A percentile compares a stretch with the other conserved stretches of the same genome.
These are phyloP conservation scores for Zootoca vivipara DNA, from an alignment of 2,113 vertebrate genomes.

Conservation along the genomic window DNA sequence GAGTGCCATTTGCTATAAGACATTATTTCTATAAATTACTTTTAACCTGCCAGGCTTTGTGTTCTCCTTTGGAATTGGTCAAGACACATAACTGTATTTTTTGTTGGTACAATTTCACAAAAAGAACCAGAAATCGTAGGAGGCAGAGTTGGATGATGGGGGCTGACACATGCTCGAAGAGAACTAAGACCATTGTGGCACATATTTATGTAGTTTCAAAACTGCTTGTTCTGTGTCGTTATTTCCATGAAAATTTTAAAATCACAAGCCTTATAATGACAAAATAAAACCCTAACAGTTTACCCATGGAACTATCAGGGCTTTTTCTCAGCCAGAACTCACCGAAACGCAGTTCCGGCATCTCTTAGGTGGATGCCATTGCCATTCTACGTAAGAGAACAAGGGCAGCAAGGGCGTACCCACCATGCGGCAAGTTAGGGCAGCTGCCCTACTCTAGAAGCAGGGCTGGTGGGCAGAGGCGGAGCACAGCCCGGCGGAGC, in stretches of 20 bases:
- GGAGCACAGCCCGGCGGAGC: no score
- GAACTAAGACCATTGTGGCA: not conserved
- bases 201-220: not conserved
- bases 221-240: not conserved
- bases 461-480: no score
- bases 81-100: slow-evolving; percentile 51
- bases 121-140: slow-evolving; percentile 45
- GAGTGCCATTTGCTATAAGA: slow-evolving; percentile 49
- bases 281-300: slow-evolving; percentile 25
- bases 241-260: not conserved
- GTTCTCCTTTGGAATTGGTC: slow-evolving; percentile 52
- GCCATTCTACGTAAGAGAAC: no score
- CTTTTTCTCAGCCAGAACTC: no score
- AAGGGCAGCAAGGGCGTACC: no score
- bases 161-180: slow-evolving; percentile 25
- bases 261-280: not conserved
- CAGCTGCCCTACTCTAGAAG: no score
- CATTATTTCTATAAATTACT: slow-evolving; percentile 56
- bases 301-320: not conserved
- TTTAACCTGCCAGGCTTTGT: slow-evolving; percentile 51
- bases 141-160: slow-evolving; percentile 10
- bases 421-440: no score
- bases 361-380: no score
- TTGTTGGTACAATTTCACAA: slow-evolving; percentile 40
- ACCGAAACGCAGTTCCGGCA: no score